Evolutionary conservation across 2,797 vertebrate species (phyloP).

Genomic region (Lagorchestes hirsutus): DNA sequence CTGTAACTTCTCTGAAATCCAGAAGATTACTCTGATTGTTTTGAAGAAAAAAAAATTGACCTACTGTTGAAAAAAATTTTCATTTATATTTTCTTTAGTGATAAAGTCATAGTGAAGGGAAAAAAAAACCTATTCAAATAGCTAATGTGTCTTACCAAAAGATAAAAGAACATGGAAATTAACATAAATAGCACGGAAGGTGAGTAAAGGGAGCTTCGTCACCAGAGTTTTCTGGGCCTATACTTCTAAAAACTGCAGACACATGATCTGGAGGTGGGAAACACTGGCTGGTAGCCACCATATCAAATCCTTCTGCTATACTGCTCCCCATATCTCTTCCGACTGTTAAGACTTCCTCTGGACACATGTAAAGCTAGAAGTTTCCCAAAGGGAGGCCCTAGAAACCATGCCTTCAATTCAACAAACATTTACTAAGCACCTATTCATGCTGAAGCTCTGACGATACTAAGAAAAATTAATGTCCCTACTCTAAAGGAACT

Average conservation of each 20-base stretch:
- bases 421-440: not conserved
- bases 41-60: not conserved
- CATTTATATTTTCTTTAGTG: not conserved
- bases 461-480: not conserved
- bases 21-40: not conserved
- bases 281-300: not conserved
- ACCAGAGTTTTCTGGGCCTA: not conserved
- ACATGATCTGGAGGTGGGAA: not conserved
- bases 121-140: not conserved
- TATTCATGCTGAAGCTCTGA: not conserved
- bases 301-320: not conserved
- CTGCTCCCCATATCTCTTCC: not conserved
- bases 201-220: not conserved
- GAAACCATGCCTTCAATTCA: not conserved
- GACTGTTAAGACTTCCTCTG: conserved; percentile 2
- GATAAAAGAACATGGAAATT: not conserved
- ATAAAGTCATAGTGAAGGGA: not conserved
- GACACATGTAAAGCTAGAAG: not conserved
- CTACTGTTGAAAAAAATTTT: not conserved
- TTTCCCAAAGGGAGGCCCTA: not conserved
- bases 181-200: not conserved
- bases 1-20: not conserved
- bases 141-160: not conserved
- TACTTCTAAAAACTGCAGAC: not conserved
- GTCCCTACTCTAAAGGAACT: not conserved